These are phyloP conservation scores for Eurypyga helias DNA, from an alignment of 2,113 vertebrate species.

Conservation along the genomic window DNA sequence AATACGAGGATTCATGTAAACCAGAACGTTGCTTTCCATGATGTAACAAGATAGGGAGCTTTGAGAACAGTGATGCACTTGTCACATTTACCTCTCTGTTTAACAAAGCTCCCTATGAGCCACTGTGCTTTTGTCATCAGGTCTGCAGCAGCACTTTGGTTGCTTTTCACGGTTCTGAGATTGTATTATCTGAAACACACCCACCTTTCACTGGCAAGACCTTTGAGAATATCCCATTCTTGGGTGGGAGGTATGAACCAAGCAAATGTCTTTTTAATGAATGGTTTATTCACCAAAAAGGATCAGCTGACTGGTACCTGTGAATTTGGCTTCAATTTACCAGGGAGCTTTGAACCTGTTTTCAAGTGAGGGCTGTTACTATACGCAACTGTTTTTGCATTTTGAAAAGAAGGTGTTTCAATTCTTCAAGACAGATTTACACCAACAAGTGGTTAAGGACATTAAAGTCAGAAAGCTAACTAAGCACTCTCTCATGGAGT, in stretches of 20 bases:
- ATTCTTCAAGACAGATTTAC: not conserved
- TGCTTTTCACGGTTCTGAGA: not conserved
- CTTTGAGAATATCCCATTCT: not conserved
- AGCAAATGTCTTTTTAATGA: not conserved
- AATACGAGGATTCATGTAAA: not conserved
- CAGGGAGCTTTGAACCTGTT: not conserved
- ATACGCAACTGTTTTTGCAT: not conserved
- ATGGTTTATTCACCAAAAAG: not conserved
- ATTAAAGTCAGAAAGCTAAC: not conserved
- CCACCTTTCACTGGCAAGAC: not conserved
- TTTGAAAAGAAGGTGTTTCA: not conserved
- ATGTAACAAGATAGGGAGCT: not conserved
- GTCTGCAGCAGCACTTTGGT: not conserved
- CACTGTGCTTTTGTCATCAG: not conserved
- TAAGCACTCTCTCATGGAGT: not conserved
- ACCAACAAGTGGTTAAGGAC: not conserved
- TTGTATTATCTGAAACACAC: not conserved
- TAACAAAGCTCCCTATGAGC: not conserved
- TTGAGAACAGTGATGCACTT: not conserved
- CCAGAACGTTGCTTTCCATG: not conserved
- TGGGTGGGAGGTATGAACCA: not conserved
- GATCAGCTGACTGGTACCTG: not conserved
- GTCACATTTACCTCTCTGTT: not conserved
- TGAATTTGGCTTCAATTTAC: not conserved
- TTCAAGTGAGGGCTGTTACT: not conserved